Evolutionary conservation across 2,888 invertebrate genomes (phyloP).

Genomic region (Amiota communis): DNA sequence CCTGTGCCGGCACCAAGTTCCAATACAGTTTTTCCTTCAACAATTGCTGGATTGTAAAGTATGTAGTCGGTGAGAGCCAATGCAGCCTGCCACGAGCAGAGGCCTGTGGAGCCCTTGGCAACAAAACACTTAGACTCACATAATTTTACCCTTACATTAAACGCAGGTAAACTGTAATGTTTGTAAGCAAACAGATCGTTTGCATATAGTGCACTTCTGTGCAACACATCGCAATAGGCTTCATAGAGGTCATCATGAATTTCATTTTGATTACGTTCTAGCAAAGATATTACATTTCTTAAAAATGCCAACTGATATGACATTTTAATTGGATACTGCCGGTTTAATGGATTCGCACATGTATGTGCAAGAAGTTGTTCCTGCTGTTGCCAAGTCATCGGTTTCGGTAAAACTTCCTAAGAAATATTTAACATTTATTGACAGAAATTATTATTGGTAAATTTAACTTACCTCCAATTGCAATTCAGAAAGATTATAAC

Average conservation of each 20-base stretch:
- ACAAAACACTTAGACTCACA: constrained; percentile 83
- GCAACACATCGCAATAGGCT: constrained; percentile 73
- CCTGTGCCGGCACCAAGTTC: constrained; percentile 88
- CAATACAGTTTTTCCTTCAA: constrained; percentile 77
- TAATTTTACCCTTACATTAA: constrained; percentile 75
- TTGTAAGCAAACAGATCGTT: constrained; percentile 75
- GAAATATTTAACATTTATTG: not conserved
- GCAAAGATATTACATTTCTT: constrained; percentile 77
- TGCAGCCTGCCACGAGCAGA: constrained; percentile 87
- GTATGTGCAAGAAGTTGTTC: constrained; percentile 77
- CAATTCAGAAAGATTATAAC: constrained; percentile 65
- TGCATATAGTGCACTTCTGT: not conserved
- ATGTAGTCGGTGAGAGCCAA: constrained; percentile 83
- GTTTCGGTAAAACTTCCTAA: constrained; percentile 48
- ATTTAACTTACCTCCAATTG: constrained; percentile 54
- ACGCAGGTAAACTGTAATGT: constrained; percentile 75
- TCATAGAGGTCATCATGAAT: constrained; percentile 80
- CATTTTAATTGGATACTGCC: constrained; percentile 77
- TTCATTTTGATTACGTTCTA: constrained; percentile 76
- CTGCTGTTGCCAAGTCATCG: constrained; percentile 75
- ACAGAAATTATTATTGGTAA: not conserved
- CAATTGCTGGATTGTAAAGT: constrained; percentile 74
- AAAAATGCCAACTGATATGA: constrained; percentile 80
- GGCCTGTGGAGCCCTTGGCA: constrained; percentile 85
- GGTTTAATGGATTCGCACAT: constrained; percentile 75